Evolutionary conservation across 2,113 vertebrate genomes (phyloP), one percentile per base, ranked within the genome.

Genomic region (Hippocampus zosterae): DNA sequence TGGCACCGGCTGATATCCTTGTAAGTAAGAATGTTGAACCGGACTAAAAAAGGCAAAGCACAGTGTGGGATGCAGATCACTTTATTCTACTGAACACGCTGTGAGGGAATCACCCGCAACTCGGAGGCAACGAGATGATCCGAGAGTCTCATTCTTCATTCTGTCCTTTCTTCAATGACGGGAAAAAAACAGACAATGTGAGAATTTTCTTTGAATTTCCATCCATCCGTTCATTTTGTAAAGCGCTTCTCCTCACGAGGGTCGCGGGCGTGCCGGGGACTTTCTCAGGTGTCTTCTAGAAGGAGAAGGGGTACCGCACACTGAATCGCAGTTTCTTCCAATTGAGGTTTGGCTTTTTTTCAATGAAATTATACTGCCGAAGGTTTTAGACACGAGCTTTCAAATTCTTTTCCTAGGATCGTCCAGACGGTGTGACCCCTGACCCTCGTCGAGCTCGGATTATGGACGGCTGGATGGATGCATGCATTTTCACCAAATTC

Each of bases 141-240:
- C 65, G 42, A 65, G 46, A 71, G 33, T 56, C 83, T 91, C 67
- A 91, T 66, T 91, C 87, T 53, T 84, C 90, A 55, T 91, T 86
- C 3, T 86, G 88, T 68, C 87, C 85, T 89, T 91, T 92, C 91
- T 92, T 80, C 62, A 81, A 71, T 9, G 65, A 70, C n/a, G 76
- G 53, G 78, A 27, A 44, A 65, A 41, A 62, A 48, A 53, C 37
- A 8, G n/a, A 57, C 25, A 23, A 8, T 8, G 41, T 37, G 18
- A 29, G 5, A 59, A 59, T 59, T 59, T 18, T 16, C 57, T 59
- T 52, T 52, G 13, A 33, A 52, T 44, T 44, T 44, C 42, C 12
- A 44, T 53, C 21, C 52, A 53, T 37, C 33, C 33, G 0, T 37
- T 5, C 33, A 37, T 37, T 5, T 37, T 37, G 5, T 37, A 37